A percentile compares a stretch with the other conserved stretches of the same genome.
Conservation (phyloP, 1,140 invertebrate species). For the Halictus rubicundus region DNA sequence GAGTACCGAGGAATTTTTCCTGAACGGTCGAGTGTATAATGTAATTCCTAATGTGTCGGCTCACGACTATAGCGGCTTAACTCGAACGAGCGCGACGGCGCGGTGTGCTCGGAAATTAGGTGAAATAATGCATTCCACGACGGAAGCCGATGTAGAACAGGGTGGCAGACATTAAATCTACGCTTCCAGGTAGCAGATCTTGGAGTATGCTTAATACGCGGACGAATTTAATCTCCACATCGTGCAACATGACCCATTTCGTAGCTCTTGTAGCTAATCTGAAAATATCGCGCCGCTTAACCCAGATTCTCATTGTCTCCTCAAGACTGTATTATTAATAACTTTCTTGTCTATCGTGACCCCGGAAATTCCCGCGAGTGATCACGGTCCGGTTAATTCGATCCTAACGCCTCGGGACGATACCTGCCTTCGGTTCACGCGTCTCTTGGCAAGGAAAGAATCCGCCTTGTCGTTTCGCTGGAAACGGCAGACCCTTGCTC, state of each 20-base stretch:
- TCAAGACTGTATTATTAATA: slow-evolving; percentile 9
- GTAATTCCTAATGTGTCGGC: too few species aligned
- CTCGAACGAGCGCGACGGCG: not conserved
- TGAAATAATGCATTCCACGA: not conserved
- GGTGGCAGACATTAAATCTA: too few species aligned
- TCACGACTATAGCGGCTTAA: not conserved
- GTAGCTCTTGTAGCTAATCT: not conserved
- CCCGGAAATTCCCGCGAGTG: not conserved
- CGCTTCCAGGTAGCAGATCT: not conserved
- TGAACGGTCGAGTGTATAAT: too few species aligned
- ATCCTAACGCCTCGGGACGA: not conserved
- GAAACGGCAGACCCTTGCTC: too few species aligned
- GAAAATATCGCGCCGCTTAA: slow-evolving; percentile 23
- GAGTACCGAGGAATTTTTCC: too few species aligned
- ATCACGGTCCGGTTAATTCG: not conserved
- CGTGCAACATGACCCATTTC: not conserved
- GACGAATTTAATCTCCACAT: slow-evolving; percentile 10
- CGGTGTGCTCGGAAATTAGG: not conserved
- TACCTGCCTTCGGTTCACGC: not conserved
- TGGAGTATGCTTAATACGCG: not conserved
- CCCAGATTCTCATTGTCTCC: slow-evolving; percentile 17
- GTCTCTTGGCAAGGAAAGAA: not conserved
- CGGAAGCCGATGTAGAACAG: not conserved
- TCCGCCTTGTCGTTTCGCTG: not conserved
- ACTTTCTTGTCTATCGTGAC: not conserved